Conservation (phyloP, 2,113 vertebrate genomes). For the Dipodomys spectabilis region DNA sequence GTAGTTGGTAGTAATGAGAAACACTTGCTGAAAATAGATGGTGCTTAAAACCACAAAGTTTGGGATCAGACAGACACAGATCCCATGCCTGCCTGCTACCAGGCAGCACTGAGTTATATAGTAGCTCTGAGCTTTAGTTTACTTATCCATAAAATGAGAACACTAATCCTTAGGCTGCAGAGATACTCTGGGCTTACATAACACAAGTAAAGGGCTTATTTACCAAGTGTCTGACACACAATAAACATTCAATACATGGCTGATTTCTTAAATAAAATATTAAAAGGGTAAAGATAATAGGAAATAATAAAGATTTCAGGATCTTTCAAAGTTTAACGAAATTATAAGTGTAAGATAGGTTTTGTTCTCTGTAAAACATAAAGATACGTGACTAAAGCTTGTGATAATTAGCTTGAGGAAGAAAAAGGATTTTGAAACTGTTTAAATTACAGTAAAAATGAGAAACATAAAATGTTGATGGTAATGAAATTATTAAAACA, state of each 20-base stretch:
- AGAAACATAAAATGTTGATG: neutral
- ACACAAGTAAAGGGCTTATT: slow-evolving; percentile 8
- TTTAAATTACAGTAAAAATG: slow-evolving; percentile 23
- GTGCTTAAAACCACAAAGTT: neutral
- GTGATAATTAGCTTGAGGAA: neutral
- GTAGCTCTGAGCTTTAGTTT: slow-evolving; percentile 9
- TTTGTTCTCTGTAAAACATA: slow-evolving; percentile 7
- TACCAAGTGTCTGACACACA: neutral
- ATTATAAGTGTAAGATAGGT: neutral
- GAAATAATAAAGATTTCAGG: neutral
- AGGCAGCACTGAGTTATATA: neutral
- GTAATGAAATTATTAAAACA: slow-evolving; percentile 13
- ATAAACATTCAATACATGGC: neutral
- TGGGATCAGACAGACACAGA: neutral
- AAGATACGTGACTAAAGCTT: slow-evolving; percentile 10
- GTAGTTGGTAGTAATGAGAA: slow-evolving; percentile 30
- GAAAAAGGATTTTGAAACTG: slow-evolving; percentile 34
- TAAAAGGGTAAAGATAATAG: neutral
- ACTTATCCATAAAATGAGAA: neutral
- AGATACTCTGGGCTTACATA: slow-evolving; percentile 25
- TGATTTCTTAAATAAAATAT: slow-evolving; percentile 34
- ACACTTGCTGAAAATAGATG: neutral
- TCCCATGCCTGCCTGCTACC: neutral
- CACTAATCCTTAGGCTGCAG: slow-evolving; percentile 4
- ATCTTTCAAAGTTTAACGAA: slow-evolving; percentile 35